phyloP scores from a whole-genome alignment of 2,113 vertebrate species.

The Hiodon alosoides region DNA sequence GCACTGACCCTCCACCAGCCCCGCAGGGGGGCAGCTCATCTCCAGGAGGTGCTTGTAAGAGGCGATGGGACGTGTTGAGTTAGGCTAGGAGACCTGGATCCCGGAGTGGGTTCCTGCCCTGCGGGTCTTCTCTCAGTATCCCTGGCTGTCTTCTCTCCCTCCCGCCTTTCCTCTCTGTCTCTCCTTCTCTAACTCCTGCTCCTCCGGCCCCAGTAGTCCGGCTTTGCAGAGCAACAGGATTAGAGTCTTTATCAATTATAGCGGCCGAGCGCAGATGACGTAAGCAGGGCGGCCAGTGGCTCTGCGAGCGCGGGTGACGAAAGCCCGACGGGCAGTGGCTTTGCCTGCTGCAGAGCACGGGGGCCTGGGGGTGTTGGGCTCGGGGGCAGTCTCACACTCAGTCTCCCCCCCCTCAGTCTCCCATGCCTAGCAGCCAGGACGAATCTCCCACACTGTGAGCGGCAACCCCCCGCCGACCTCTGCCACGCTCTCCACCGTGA shows the following conservation, averaged over 20 bases:
- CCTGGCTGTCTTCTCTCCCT: not conserved
- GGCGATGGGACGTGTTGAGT: constrained; percentile 18
- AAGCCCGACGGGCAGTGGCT: not conserved
- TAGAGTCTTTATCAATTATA: constrained; percentile 68
- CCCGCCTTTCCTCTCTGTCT: constrained; percentile 7
- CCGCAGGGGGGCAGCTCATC: constrained; percentile 46
- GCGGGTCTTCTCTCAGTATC: not conserved
- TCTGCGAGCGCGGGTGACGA: constrained; percentile 33
- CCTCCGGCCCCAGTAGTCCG: constrained; percentile 13
- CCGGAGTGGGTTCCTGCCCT: not conserved
- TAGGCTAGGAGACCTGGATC: not conserved
- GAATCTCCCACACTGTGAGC: not conserved
- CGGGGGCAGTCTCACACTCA: not conserved
- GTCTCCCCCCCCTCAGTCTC: not conserved
- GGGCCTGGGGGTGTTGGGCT: not conserved
- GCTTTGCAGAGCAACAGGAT: constrained; percentile 64
- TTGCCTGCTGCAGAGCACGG: not conserved
- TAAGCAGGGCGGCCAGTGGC: constrained; percentile 47
- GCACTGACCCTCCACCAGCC: constrained; percentile 50
- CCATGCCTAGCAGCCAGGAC: not conserved
- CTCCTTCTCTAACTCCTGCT: constrained; percentile 36
- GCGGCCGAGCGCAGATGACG: constrained; percentile 51
- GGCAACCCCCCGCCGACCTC: not conserved
- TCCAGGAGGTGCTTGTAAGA: constrained; percentile 51
- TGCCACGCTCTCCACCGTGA: constrained; percentile 2